These are phyloP conservation scores for Oedothorax gibbosus DNA, from an alignment of 1,140 invertebrate genomes.

Conservation along the genomic window DNA sequence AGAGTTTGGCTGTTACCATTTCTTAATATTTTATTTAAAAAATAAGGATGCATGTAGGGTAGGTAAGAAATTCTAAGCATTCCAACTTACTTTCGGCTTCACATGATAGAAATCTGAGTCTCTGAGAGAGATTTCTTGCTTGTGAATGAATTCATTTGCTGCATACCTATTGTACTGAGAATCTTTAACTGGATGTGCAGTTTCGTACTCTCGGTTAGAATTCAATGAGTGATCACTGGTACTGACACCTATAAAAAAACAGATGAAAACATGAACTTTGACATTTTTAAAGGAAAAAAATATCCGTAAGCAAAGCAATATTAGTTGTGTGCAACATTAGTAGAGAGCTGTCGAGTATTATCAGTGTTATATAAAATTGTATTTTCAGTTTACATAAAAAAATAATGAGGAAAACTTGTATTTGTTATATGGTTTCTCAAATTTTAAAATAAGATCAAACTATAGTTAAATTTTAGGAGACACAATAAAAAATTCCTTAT, in stretches of 20 bases:
- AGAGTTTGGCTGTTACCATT: too few relatives aligned
- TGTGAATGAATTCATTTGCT: slow-evolving; percentile 52
- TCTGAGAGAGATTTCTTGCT: slow-evolving; percentile 43
- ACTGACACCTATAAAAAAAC: slow-evolving; percentile 47
- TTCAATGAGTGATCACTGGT: slow-evolving; percentile 60
- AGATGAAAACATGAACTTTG: not conserved
- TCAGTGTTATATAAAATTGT: too few relatives aligned
- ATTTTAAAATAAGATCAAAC: too few relatives aligned
- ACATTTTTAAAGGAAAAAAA: not conserved
- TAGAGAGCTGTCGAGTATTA: too few relatives aligned
- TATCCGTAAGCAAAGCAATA: too few relatives aligned
- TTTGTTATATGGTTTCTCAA: too few relatives aligned
- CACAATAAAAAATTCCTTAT: too few relatives aligned
- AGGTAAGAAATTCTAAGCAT: not conserved
- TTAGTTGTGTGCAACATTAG: too few relatives aligned
- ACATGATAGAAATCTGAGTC: slow-evolving; percentile 58
- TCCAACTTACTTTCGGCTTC: slow-evolving; percentile 47
- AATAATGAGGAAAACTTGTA: too few relatives aligned
- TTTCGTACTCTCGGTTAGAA: slow-evolving; percentile 54
- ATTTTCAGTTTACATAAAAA: too few relatives aligned
- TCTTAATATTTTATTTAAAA: too few relatives aligned
- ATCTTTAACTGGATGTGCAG: slow-evolving; percentile 28
- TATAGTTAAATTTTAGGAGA: too few relatives aligned
- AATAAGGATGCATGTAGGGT: not conserved
- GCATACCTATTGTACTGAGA: slow-evolving; percentile 32